Conservation (phyloP, 1,140 invertebrate genomes). For the Drosophila kurseongensis region DNA sequence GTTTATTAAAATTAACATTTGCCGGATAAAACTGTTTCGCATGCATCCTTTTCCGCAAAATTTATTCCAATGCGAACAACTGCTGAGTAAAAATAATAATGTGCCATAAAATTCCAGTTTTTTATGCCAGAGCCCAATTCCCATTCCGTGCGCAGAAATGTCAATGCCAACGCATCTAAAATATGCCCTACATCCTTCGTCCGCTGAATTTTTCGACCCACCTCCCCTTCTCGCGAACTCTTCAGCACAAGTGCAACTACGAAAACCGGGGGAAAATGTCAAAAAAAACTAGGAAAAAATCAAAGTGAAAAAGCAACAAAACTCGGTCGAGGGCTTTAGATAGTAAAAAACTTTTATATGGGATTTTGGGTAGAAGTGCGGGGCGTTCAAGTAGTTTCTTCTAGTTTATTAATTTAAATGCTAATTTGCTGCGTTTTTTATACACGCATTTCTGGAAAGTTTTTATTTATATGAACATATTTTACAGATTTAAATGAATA, state of each 20-base stretch:
- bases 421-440: slow-evolving; percentile 32
- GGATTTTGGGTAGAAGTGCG: slow-evolving; percentile 4
- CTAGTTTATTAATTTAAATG: slow-evolving; percentile 74
- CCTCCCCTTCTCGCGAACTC: slow-evolving; percentile 5
- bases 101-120: slow-evolving; percentile 41
- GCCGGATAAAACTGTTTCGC: slow-evolving; percentile 18
- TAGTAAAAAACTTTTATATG: slow-evolving; percentile 31
- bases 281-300: slow-evolving; percentile 32
- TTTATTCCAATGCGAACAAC: slow-evolving; percentile 35
- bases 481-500: not conserved
- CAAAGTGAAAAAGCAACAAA: slow-evolving; percentile 52
- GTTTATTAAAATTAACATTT: slow-evolving; percentile 43
- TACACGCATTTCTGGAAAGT: not conserved
- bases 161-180: slow-evolving; percentile 58
- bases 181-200: slow-evolving; percentile 6
- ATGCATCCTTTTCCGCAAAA: slow-evolving; percentile 41
- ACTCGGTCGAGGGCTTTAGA: slow-evolving; percentile 67
- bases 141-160: slow-evolving; percentile 43
- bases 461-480: not conserved
- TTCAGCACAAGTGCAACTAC: slow-evolving; percentile 27
- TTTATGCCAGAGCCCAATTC: slow-evolving; percentile 15
- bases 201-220: slow-evolving; percentile 10
- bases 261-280: slow-evolving; percentile 13
- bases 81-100: slow-evolving; percentile 42
- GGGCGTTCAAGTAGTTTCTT: slow-evolving; percentile 30